phyloP scores from a whole-genome alignment of 2,888 invertebrate species.

The Cheiracanthium punctorium region DNA sequence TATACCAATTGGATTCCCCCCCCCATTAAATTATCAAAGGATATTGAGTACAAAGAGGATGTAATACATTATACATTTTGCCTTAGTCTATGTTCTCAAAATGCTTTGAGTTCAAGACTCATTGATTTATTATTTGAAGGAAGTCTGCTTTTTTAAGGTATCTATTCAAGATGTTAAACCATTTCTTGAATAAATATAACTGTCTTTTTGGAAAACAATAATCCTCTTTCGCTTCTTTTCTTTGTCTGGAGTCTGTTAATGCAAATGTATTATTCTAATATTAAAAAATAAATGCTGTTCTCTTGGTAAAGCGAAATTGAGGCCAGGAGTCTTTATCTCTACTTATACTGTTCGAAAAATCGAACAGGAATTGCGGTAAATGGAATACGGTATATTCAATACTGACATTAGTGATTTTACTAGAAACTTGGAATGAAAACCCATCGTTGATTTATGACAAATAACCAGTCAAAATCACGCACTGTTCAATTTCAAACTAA shows the following conservation, averaged over 20 bases:
- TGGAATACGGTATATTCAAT: background rate
- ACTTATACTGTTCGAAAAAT: background rate
- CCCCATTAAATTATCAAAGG: too few species aligned
- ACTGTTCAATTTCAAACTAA: too few species aligned
- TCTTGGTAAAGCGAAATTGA: background rate
- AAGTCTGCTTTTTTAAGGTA: background rate
- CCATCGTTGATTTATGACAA: background rate
- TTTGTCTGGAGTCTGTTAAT: background rate
- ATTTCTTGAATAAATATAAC: background rate
- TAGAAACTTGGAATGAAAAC: background rate
- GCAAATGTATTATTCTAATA: background rate
- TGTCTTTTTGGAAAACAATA: background rate
- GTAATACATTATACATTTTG: background rate
- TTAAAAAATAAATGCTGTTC: slow-evolving; percentile 3
- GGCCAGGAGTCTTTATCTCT: background rate
- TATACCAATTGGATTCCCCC: too few species aligned
- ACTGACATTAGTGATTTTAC: background rate
- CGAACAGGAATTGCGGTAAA: background rate
- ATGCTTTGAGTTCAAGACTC: background rate
- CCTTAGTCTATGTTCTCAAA: background rate
- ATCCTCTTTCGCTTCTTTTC: background rate
- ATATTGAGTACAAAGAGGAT: too few species aligned
- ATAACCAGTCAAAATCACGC: background rate
- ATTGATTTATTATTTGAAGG: background rate
- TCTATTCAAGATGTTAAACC: background rate